Evolutionary conservation across 2,888 invertebrate genomes (phyloP).

Genomic region (Meta bourneti): DNA sequence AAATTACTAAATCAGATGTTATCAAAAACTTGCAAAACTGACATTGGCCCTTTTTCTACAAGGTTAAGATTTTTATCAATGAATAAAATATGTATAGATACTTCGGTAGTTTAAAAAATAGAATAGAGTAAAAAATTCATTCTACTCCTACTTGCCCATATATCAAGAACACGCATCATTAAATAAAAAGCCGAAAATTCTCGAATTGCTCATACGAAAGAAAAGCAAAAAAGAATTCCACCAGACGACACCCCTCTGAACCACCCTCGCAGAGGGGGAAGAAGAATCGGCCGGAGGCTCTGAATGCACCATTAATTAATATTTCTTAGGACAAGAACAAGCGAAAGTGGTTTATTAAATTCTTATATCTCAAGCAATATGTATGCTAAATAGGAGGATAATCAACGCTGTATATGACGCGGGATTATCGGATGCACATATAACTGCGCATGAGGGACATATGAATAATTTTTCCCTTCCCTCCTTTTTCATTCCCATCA

Average conservation of each 20-base stretch:
- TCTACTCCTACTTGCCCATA: neutral
- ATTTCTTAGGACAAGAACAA: conserved; percentile 67
- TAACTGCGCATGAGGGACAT: conserved; percentile 18
- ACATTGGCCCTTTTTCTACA: too few species aligned
- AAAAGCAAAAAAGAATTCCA: neutral
- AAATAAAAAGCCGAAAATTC: neutral
- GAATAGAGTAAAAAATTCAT: neutral
- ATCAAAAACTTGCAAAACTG: too few species aligned
- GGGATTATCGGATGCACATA: conserved; percentile 2
- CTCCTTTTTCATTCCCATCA: conserved; percentile 44
- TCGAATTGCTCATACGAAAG: neutral
- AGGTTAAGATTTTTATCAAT: too few species aligned
- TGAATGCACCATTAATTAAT: conserved; percentile 69
- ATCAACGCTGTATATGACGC: conserved; percentile 60
- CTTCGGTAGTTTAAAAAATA: neutral
- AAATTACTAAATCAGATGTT: too few species aligned
- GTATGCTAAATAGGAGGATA: conserved; percentile 67
- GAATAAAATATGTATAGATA: neutral
- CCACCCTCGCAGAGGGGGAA: neutral
- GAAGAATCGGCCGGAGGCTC: conserved; percentile 36
- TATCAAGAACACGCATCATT: neutral
- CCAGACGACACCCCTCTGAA: neutral
- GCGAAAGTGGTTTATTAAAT: conserved; percentile 71
- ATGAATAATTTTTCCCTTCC: conserved; percentile 51
- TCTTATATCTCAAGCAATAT: conserved; percentile 69